These are phyloP conservation scores for Ciconia stormi DNA, from an alignment of 2,113 vertebrate species.

Conservation along the genomic window DNA sequence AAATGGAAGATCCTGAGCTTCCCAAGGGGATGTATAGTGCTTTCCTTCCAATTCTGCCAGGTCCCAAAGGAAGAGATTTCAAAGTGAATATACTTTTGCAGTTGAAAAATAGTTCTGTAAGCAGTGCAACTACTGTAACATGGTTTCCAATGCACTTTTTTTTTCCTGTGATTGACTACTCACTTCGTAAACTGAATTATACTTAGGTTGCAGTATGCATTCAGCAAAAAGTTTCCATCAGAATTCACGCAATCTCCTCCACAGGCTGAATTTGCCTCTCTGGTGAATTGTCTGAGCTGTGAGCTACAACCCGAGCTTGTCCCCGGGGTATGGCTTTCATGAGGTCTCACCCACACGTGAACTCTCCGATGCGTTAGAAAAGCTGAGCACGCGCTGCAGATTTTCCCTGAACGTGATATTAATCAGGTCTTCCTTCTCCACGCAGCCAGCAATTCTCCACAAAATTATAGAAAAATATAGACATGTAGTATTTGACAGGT, in stretches of 20 bases:
- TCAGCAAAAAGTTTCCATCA: not conserved
- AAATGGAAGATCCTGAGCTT: not conserved
- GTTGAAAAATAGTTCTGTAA: not conserved
- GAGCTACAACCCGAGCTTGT: not conserved
- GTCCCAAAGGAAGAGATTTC: conserved; percentile 5
- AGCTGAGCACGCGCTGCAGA: not conserved
- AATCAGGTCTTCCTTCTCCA: conserved; percentile 1
- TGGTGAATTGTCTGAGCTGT: not conserved
- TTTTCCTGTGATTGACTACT: not conserved
- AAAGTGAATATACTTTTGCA: not conserved
- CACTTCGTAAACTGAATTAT: not conserved
- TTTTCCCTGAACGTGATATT: not conserved
- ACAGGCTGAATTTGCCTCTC: not conserved
- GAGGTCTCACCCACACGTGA: not conserved
- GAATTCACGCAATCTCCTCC: not conserved
- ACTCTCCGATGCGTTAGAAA: not conserved
- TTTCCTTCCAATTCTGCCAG: not conserved
- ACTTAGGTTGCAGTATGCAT: not conserved
- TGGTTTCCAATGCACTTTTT: not conserved
- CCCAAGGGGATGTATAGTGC: not conserved
- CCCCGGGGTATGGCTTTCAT: not conserved
- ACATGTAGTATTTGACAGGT: not conserved
- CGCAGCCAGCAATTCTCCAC: not conserved
- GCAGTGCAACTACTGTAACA: not conserved
- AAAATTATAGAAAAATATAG: not conserved